Evolutionary conservation across 2,113 vertebrate species (phyloP).

Genomic region (Bubo scandiacus): DNA sequence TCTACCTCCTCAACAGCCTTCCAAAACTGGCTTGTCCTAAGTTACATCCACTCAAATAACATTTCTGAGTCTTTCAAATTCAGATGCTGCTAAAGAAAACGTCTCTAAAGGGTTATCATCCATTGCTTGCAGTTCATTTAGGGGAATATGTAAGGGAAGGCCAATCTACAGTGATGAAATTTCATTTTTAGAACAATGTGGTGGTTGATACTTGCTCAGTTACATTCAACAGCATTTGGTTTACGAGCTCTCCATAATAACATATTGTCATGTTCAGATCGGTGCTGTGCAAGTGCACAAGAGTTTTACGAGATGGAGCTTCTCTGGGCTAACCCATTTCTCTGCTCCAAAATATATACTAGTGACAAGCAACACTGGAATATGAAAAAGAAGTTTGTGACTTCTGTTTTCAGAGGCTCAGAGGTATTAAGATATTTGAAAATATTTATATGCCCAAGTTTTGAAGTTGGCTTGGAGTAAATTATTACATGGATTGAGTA

Average conservation of each 20-base stretch:
- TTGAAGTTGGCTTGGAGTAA: not conserved
- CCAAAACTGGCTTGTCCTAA: not conserved
- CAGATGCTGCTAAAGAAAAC: not conserved
- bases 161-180: not conserved
- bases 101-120: accelerated
- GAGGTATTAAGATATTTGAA: not conserved
- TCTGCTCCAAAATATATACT: not conserved
- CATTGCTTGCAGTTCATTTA: not conserved
- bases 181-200: not conserved
- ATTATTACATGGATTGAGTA: not conserved
- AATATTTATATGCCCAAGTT: not conserved
- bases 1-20: not conserved
- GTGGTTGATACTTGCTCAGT: not conserved
- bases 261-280: not conserved
- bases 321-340: not conserved
- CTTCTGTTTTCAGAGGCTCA: not conserved
- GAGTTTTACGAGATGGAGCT: not conserved
- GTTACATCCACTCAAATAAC: not conserved
- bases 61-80: not conserved
- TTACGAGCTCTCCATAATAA: not conserved
- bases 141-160: not conserved
- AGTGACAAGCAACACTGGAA: not conserved
- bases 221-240: not conserved
- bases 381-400: not conserved
- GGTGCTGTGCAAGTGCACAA: accelerated